Base-by-base conservation (phyloP, 1,140 invertebrate genomes). In the Penaeus japonicus region DNA sequence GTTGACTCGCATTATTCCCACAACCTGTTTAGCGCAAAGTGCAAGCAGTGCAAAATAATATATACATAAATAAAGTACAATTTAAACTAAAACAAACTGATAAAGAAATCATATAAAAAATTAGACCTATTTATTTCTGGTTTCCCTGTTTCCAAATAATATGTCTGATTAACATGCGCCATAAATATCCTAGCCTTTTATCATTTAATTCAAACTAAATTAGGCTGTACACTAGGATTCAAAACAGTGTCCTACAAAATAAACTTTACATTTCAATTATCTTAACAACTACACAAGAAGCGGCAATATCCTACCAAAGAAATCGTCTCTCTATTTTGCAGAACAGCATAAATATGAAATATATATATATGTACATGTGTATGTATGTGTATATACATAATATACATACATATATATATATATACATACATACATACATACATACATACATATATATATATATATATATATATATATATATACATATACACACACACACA, bases 1-100 rank as follows among this genome's bases (percentile, higher is more conserved):
- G 93, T 99, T 99, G 70, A 98, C 97, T 93, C 97, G 95, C 98
- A 99, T 99, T 91, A 99, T 99, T 91, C 97, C 97, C 89, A 99
- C 97, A 89, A 99, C 97, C 94, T 99, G 87, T 89, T 89, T 84
- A 73, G 32, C 81, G 83, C 32, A 78, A 77, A 82, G 73, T 90
- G 82, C 87, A 89, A 54, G 87, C 87, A 85, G 77, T 73, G 59
- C 82, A 89, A 85, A 55, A 80, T 80, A 65, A 81, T 53, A 87
- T 39, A 80, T 22, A 53, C 24, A 87, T 12, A 22, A 32, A 54
- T 30, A 65, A 62, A 73, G 12, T 59, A 70, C 30, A 87, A 27
- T 35, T 53, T 85, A 35, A 57, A 62, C 24, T 70, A 10, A 70
- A 35, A 24, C 24, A 85, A 27, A 3, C 24, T 15, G 20, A 17